Conservation (phyloP, 2,797 vertebrate species). For the Tokudaia muenninki region DNA sequence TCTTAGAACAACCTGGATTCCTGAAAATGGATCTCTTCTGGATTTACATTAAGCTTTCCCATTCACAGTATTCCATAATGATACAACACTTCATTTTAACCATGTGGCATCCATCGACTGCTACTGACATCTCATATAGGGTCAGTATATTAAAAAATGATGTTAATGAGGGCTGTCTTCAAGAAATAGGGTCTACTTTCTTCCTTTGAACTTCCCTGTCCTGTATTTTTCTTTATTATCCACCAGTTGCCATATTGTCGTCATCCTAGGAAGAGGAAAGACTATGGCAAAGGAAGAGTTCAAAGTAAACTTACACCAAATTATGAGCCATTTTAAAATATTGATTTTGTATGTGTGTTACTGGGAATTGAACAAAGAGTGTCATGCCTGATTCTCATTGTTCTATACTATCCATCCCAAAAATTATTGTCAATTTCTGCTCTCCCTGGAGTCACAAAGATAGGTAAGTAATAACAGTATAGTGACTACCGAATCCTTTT, state of each 20-base stretch:
- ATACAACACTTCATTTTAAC: accelerated
- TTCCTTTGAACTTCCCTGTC: background rate
- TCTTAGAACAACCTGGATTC: background rate
- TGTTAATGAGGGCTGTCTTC: background rate
- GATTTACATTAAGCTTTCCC: background rate
- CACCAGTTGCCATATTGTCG: background rate
- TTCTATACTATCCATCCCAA: background rate
- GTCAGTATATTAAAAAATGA: background rate
- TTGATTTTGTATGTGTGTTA: background rate
- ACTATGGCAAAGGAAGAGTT: background rate
- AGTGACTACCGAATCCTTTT: background rate
- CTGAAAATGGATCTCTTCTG: background rate
- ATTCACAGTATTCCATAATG: background rate
- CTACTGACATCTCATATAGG: no score
- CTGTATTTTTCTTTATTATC: background rate
- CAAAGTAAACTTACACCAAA: background rate
- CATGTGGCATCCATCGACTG: background rate
- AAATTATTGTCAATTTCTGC: background rate
- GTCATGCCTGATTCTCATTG: background rate
- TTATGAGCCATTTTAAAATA: background rate
- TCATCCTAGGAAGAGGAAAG: background rate
- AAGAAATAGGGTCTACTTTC: background rate
- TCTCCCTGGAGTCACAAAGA: background rate
- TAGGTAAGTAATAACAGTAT: background rate
- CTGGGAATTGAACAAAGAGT: background rate